These are phyloP conservation scores for Cyanoderma ruficeps DNA, from an alignment of 2,113 vertebrate genomes.

Conservation along the genomic window DNA sequence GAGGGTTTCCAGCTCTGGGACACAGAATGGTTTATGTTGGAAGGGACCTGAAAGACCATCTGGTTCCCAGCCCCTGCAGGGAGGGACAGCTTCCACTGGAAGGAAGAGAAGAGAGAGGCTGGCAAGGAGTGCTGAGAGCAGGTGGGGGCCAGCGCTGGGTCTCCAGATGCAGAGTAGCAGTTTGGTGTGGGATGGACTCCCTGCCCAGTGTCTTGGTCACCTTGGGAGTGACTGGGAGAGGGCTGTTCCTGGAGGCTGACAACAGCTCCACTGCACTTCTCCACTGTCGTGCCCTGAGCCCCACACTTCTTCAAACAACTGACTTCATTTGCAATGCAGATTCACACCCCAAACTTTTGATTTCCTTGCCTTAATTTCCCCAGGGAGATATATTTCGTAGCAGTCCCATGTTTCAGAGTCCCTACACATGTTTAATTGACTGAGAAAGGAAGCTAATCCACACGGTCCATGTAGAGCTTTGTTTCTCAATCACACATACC, in stretches of 20 bases:
- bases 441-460: background rate
- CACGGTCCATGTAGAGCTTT: background rate
- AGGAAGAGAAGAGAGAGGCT: background rate
- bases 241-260: background rate
- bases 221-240: background rate
- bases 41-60: background rate
- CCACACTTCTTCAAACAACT: background rate
- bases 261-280: background rate
- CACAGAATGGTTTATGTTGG: background rate
- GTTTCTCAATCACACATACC: background rate
- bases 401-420: background rate
- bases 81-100: background rate
- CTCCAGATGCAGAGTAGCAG: background rate
- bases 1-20: background rate
- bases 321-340: background rate
- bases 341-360: background rate
- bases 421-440: constrained; percentile 19
- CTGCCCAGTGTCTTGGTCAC: background rate
- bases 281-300: background rate
- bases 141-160: background rate
- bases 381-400: background rate
- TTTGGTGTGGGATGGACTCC: background rate
- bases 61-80: background rate
- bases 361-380: constrained; percentile 29
- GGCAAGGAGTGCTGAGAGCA: background rate